phyloP scores from a whole-genome alignment of 2,797 vertebrate genomes.

The Coracias cyanogaster region DNA sequence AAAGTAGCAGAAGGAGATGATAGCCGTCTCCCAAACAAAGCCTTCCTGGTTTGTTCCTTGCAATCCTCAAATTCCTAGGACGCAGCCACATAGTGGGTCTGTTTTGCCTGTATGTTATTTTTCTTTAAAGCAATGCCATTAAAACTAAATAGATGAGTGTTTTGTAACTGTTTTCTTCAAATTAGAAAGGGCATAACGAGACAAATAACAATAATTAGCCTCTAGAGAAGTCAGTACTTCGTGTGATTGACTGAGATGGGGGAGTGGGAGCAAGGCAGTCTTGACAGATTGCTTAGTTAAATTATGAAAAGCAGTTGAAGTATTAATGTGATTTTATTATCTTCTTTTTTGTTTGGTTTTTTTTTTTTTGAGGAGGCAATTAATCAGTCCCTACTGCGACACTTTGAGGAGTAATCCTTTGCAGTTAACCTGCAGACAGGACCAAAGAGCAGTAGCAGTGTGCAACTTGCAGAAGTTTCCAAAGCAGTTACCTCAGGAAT shows the following conservation, averaged over 20 bases:
- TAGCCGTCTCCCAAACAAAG: background rate
- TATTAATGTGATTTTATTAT: background rate
- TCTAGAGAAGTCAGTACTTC: background rate
- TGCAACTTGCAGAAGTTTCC: constrained; percentile 95
- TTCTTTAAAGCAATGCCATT: background rate
- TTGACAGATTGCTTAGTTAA: background rate
- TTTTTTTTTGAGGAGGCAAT: constrained; percentile 77
- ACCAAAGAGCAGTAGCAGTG: constrained; percentile 95
- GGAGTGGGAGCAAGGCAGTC: background rate
- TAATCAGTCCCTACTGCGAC: constrained; percentile 90
- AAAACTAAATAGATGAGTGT: background rate
- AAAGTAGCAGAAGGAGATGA: background rate
- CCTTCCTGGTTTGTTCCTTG: background rate
- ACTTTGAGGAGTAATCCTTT: constrained; percentile 90
- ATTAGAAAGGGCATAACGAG: background rate
- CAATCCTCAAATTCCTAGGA: background rate
- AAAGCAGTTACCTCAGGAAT: constrained; percentile 83
- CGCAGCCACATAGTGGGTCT: background rate
- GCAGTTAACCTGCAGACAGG: constrained; percentile 94
- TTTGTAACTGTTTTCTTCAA: background rate
- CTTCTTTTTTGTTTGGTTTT: background rate
- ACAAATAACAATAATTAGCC: background rate
- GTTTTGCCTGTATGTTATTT: background rate
- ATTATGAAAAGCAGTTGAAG: background rate
- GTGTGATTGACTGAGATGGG: background rate